phyloP scores from a whole-genome alignment of 2,888 invertebrate genomes.

The Stenchaetothrips biformis region DNA sequence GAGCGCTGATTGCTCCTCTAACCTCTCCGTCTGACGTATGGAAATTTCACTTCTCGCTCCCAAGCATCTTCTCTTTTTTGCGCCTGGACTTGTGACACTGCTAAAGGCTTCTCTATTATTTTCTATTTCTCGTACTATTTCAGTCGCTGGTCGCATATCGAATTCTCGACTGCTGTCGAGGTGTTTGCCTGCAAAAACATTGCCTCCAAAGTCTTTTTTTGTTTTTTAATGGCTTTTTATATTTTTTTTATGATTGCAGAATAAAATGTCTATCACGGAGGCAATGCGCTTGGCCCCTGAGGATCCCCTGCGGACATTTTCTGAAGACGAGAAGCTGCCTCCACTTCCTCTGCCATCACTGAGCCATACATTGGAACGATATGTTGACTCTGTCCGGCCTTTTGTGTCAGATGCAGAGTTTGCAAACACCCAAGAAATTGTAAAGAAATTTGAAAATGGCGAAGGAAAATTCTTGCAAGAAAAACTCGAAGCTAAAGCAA shows the following conservation, averaged over 20 bases:
- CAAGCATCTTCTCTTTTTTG: background rate
- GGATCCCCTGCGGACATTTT: slow-evolving; percentile 45
- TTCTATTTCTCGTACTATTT: background rate
- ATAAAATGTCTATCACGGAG: background rate
- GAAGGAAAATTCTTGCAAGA: slow-evolving; percentile 50
- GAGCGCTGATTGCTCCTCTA: background rate
- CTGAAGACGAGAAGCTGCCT: slow-evolving; percentile 51
- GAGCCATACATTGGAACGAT: slow-evolving; percentile 51
- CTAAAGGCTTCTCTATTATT: background rate
- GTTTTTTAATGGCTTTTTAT: background rate
- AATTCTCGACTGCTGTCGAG: background rate
- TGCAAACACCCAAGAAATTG: slow-evolving; percentile 46
- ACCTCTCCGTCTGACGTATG: background rate
- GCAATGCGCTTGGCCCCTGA: slow-evolving; percentile 18
- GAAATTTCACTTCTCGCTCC: too few relatives aligned
- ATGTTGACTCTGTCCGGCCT: slow-evolving; percentile 51
- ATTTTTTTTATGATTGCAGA: background rate
- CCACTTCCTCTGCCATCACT: slow-evolving; percentile 53
- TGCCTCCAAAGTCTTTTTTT: background rate
- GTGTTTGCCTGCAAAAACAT: background rate
- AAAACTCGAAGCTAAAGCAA: slow-evolving; percentile 47
- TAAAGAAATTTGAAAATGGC: slow-evolving; percentile 50
- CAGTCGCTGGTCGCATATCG: background rate
- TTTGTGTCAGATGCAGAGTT: slow-evolving; percentile 49
- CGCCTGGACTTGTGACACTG: too few relatives aligned